Conservation (phyloP, 2,888 invertebrate species). For the Synergus laeviventris region DNA sequence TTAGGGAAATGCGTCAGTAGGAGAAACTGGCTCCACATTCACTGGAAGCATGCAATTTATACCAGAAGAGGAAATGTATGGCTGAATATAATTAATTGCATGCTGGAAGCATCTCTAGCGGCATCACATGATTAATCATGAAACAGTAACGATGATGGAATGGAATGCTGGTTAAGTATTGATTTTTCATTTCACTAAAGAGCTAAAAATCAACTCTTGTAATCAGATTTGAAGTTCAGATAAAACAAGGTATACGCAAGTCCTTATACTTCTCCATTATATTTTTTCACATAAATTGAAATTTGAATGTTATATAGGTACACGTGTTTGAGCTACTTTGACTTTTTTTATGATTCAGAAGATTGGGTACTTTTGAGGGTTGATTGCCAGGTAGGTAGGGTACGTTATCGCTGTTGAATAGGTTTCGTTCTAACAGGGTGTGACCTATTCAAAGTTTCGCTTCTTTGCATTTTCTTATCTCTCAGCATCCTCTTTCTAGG, state of each 20-base stretch:
- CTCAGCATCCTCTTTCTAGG: conserved; percentile 37
- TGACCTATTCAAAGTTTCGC: conserved; percentile 34
- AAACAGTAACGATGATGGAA: conserved; percentile 31
- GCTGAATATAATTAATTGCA: conserved; percentile 36
- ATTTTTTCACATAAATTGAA: not conserved
- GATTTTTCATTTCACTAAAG: conserved; percentile 27
- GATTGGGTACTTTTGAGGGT: not conserved
- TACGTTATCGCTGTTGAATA: conserved; percentile 26
- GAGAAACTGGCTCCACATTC: conserved; percentile 27
- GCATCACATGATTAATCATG: conserved; percentile 36
- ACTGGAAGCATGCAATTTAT: conserved; percentile 17
- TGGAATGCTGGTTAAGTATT: conserved; percentile 5
- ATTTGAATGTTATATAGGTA: not conserved
- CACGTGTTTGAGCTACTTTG: not conserved
- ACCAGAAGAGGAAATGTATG: conserved; percentile 24
- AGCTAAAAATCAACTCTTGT: not conserved
- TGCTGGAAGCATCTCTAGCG: conserved; percentile 34
- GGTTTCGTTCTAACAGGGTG: conserved; percentile 30
- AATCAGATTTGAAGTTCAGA: not conserved
- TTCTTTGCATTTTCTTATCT: conserved; percentile 40
- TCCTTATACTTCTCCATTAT: not conserved
- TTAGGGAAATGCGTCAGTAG: conserved; percentile 21
- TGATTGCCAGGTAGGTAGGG: not conserved
- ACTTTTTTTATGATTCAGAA: not conserved
- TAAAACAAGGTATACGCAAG: not conserved